These are phyloP conservation scores for Mus minutoides DNA, from an alignment of 2,797 vertebrate genomes.

Conservation along the genomic window DNA sequence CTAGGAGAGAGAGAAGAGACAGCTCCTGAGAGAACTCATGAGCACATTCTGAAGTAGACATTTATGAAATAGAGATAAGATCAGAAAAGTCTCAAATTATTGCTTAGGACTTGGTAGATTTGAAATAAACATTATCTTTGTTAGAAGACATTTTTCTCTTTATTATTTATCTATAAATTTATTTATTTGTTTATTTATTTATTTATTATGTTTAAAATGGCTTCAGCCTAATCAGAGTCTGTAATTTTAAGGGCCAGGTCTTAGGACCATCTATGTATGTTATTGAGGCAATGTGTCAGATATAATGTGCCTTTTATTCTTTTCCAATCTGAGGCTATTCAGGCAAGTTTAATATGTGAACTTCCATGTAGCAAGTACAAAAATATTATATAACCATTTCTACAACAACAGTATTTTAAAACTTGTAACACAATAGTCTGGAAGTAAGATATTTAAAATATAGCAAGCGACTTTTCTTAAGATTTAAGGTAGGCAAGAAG, in stretches of 20 bases:
- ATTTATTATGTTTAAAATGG: background rate
- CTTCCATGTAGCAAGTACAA: background rate
- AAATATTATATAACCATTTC: background rate
- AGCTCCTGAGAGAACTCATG: background rate
- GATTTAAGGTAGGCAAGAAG: no score
- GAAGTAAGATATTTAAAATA: background rate
- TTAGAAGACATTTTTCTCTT: background rate
- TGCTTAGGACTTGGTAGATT: background rate
- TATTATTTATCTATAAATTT: background rate
- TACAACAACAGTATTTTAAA: background rate
- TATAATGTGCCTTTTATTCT: background rate
- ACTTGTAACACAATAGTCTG: background rate
- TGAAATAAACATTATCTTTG: background rate
- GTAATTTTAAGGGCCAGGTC: background rate
- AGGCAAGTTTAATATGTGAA: background rate
- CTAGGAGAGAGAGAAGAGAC: background rate
- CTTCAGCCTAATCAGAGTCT: background rate
- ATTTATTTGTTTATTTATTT: background rate
- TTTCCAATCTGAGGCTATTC: background rate
- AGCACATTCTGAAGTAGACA: background rate
- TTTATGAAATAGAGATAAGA: slow-evolving; percentile 30
- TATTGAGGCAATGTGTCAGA: background rate
- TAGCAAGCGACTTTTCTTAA: background rate
- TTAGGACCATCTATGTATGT: background rate
- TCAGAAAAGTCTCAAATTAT: background rate